A percentile compares a stretch with the other conserved stretches of the same genome.
phyloP scores from a whole-genome alignment of 2,797 vertebrate species.

The Catharus ustulatus region DNA sequence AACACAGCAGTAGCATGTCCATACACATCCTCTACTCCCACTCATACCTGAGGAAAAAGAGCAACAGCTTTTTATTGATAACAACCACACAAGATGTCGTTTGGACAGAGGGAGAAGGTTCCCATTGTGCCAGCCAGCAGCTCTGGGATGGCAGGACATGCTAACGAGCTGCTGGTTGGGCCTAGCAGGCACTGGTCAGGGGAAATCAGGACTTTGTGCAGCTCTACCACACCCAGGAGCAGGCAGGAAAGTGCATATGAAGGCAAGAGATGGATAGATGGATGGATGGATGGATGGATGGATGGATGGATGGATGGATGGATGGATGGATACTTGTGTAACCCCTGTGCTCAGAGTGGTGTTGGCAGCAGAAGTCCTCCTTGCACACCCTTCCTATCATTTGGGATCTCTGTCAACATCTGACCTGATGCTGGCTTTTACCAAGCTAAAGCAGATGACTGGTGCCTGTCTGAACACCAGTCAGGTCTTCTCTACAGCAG shows the following conservation, averaged over 20 bases:
- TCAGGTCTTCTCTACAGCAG: neutral
- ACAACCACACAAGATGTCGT: neutral
- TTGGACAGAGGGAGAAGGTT: neutral
- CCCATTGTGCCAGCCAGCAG: neutral
- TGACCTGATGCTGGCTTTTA: neutral
- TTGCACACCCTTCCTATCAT: neutral
- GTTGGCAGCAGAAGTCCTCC: neutral
- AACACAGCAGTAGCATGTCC: neutral
- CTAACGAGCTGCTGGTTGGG: neutral
- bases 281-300: neutral
- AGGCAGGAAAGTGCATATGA: neutral
- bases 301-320: neutral
- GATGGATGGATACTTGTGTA: neutral
- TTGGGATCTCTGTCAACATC: neutral
- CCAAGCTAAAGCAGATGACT: neutral
- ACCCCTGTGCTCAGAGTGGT: neutral
- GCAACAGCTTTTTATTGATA: neutral
- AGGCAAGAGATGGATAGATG: neutral
- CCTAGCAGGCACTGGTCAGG: neutral
- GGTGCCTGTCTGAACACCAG: neutral
- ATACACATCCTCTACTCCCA: neutral
- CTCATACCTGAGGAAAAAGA: neutral
- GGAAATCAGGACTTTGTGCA: neutral
- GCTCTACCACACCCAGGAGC: accelerated
- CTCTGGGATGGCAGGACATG: neutral